A percentile compares a stretch with the other conserved stretches of the same genome.
Evolutionary conservation across 2,888 invertebrate genomes (phyloP).

Genomic region (Eueremaeus valkanovi): DNA sequence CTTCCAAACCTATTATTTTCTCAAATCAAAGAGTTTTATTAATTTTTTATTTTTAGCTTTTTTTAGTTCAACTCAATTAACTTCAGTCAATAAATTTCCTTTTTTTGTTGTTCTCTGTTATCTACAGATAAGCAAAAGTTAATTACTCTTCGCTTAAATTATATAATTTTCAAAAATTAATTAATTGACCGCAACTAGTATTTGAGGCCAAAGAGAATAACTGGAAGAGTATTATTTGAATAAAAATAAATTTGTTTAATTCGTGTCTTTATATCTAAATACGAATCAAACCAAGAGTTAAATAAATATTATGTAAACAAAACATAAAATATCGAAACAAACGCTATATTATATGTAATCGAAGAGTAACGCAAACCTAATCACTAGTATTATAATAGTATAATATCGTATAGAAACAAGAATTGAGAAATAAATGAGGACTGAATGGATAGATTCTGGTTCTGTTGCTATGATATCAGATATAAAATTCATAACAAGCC

Average conservation of each 20-base stretch:
- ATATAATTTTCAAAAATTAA: neutral
- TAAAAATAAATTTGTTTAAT: too few relatives aligned
- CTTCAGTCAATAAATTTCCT: too few relatives aligned
- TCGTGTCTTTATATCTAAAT: neutral
- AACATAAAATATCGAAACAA: neutral
- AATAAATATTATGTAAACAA: neutral
- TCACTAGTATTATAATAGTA: too few relatives aligned
- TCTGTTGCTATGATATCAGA: constrained; percentile 13
- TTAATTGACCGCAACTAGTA: neutral
- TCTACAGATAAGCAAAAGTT: neutral
- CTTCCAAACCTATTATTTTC: too few relatives aligned
- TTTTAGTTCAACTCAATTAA: too few relatives aligned
- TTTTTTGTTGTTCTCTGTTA: neutral
- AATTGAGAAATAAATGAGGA: too few relatives aligned
- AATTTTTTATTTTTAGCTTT: neutral
- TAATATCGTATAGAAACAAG: too few relatives aligned
- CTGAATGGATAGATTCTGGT: too few relatives aligned
- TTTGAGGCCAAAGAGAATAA: neutral
- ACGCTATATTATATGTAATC: neutral
- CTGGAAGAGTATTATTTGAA: neutral
- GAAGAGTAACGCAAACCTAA: neutral
- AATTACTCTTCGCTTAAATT: neutral
- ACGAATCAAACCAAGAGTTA: neutral
- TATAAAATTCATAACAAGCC: constrained; percentile 14
- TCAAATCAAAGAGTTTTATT: neutral